Evolutionary conservation across 2,797 vertebrate genomes (phyloP).

Genomic region (Aselliscus stoliczkanus): DNA sequence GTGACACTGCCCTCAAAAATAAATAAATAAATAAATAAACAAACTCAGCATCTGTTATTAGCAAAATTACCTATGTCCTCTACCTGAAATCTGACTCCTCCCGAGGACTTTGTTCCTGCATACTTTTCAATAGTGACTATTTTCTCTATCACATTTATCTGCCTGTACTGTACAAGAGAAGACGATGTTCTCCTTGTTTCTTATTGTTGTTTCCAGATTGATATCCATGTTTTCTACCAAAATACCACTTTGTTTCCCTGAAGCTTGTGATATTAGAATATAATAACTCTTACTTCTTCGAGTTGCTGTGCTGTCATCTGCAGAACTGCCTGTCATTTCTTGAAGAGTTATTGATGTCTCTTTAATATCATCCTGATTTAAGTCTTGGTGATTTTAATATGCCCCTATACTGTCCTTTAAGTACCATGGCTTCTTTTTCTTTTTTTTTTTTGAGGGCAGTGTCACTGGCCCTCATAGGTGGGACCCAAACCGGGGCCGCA

Average conservation of each 20-base stretch:
- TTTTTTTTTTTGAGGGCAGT: too few relatives aligned
- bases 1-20: too few relatives aligned
- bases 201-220: neutral
- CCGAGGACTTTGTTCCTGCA: neutral
- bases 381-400: neutral
- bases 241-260: neutral
- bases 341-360: neutral
- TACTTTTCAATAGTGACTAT: neutral
- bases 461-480: too few relatives aligned
- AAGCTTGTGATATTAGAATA: neutral
- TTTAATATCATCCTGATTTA: neutral
- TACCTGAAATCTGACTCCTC: neutral
- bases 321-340: neutral
- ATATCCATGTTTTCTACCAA: neutral
- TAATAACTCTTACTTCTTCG: neutral
- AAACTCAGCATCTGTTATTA: neutral
- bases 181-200: neutral
- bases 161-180: neutral
- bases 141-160: neutral
- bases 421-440: neutral
- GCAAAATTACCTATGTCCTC: neutral
- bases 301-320: neutral
- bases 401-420: neutral
- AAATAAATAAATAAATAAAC: too few relatives aligned
- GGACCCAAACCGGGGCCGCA: too few relatives aligned